Evolutionary conservation across 1,140 invertebrate species (phyloP), one percentile per base, ranked within the genome.

Genomic region (Drosophila aff.): DNA sequence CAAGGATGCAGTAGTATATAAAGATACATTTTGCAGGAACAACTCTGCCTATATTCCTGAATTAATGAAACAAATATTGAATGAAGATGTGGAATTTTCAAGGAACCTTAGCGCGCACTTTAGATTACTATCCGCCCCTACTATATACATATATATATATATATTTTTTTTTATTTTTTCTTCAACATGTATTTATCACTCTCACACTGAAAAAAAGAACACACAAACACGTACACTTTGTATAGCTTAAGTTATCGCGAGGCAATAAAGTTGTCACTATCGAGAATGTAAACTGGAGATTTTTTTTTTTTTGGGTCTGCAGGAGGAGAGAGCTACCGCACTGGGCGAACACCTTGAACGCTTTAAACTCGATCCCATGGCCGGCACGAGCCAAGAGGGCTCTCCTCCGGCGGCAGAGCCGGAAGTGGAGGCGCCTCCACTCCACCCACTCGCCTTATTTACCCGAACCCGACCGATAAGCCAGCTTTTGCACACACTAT

Each of bases 221-320:
- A 28, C 23, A 74, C 61, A 9, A 7, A 83, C 69, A 63, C 69
- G 63, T 55, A 71, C 76, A 83, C 79, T 84, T 81, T 76, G 74
- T 80, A 80, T 83, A 84, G 81, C 81, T 72, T 84, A 84, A 84
- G 81, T 63, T 50, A 50, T 73, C 67, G 67, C 67, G 44, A 26
- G 67, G 67, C 67, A 73, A 73, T 73, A 73, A 73, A 72, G 64
- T 69, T 38, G 46, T 53, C 63, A 26, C 38, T 62, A 63, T 36
- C 50, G 26, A 31, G 36, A 21, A 33, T 33, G 18, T 8, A n/a
- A 38, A 41, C 9, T 36, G 9, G 31, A 15, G 67, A 38, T 40
- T 52, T 26, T 23, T 40, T 52, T 26, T 23, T 3, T 3, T 23
- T 23, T 46, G 36, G 8, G 28, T 10, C 31, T 31, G 33, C 43